Evolutionary conservation across 2,113 vertebrate genomes (phyloP), one percentile per base, ranked within the genome.

Genomic region (Trinectes maculatus): DNA sequence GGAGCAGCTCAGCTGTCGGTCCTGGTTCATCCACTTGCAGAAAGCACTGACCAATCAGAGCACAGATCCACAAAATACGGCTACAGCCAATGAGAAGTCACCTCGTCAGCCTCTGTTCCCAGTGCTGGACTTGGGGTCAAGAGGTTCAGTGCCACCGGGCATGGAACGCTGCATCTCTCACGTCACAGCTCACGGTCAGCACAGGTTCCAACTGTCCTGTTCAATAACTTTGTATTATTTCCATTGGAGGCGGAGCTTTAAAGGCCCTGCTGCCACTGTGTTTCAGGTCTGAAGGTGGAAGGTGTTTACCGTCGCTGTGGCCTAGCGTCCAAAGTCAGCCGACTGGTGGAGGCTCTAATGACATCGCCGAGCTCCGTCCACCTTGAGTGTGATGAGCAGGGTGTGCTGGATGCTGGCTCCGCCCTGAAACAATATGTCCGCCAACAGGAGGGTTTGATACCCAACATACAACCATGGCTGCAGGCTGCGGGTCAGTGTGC

Each of bases 241-340:
- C n/a, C n/a, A n/a, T n/a, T n/a, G n/a, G n/a, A n/a, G n/a, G n/a
- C n/a, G n/a, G n/a, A n/a, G n/a, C n/a, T n/a, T n/a, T n/a, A n/a
- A n/a, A n/a, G n/a, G n/a, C n/a, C n/a, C n/a, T n/a, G n/a, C n/a
- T n/a, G n/a, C n/a, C n/a, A n/a, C n/a, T n/a, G n/a, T 73, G 12
- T 49, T 7, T 46, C 68, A 93, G 93, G 93, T 52, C 75, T 94
- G 33, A 91, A 87, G 55, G 89, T 94, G 46, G 92, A 94, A 2
- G 93, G 93, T 0, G 61, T 94, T 49, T 94, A 94, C 70, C 85
- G 93, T 0, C 89, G 92, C 48, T 92, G 92, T 52, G 93, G 93
- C 3, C 37, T 89, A 0, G 77, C 65, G 18, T 5, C 54, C 24
- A 93, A 91, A 71, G 80, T 93, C 15, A 62, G 3, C 8, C 60